Evolutionary conservation across 2,797 vertebrate species (phyloP).

Genomic region (Danio kyathit): DNA sequence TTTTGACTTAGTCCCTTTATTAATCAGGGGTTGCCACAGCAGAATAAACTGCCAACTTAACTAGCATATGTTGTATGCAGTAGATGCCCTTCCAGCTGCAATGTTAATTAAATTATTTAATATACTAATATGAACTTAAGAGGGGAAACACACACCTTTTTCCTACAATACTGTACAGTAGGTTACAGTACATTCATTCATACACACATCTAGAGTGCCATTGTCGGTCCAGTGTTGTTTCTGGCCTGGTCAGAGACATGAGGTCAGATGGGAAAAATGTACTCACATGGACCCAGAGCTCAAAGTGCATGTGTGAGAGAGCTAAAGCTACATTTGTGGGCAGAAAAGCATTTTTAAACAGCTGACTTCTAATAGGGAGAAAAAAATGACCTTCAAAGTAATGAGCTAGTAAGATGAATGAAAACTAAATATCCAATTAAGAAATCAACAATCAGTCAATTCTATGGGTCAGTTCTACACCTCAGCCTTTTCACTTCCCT

Average conservation of each 20-base stretch:
- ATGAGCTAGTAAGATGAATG: neutral
- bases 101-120: neutral
- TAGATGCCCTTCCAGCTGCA: no score
- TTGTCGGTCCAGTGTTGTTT: slow-evolving; percentile 73
- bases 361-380: neutral
- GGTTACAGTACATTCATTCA: slow-evolving; percentile 16
- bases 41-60: no score
- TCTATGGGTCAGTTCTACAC: neutral
- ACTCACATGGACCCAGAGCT: slow-evolving; percentile 68
- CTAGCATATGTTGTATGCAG: no score
- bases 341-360: neutral
- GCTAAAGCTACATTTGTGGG: neutral
- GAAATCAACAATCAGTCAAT: neutral
- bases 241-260: slow-evolving; percentile 75
- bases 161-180: slow-evolving; percentile 30
- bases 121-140: neutral
- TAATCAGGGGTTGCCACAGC: no score
- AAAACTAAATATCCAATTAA: neutral
- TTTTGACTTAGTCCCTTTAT: no score
- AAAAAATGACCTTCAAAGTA: neutral
- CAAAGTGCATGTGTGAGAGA: slow-evolving; percentile 35
- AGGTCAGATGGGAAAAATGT: slow-evolving; percentile 81
- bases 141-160: slow-evolving; percentile 9
- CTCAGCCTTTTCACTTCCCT: no score
- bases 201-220: slow-evolving; percentile 67